Evolutionary conservation across 2,113 vertebrate species (phyloP).

Genomic region (Pseudolaguvia tuberculata): DNA sequence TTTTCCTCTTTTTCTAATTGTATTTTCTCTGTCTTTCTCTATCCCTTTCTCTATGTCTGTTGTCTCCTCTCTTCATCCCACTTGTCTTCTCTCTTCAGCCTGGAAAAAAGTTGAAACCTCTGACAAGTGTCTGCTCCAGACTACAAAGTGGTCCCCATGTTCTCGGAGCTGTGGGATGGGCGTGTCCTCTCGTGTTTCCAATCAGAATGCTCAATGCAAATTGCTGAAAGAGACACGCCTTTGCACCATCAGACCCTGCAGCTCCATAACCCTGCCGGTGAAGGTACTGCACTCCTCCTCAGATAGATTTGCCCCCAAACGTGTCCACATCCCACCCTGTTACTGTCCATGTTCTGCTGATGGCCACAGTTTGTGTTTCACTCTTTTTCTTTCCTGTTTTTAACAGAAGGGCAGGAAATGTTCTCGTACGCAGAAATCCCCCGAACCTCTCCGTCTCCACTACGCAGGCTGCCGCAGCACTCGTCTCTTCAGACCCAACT

Average conservation of each 20-base stretch:
- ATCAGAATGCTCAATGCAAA: slow-evolving; percentile 73
- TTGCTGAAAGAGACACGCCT: slow-evolving; percentile 74
- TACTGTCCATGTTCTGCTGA: too few species aligned
- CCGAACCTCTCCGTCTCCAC: slow-evolving; percentile 68
- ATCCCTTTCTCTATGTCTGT: slow-evolving; percentile 13
- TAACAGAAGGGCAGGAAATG: slow-evolving; percentile 78
- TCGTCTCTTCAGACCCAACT: slow-evolving; percentile 71
- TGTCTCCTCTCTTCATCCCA: slow-evolving; percentile 8
- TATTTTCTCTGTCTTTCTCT: slow-evolving; percentile 27
- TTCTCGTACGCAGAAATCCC: slow-evolving; percentile 72
- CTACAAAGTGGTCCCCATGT: slow-evolving; percentile 76
- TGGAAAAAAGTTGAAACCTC: slow-evolving; percentile 62
- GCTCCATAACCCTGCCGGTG: slow-evolving; percentile 64
- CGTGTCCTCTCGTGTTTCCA: slow-evolving; percentile 74
- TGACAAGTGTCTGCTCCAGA: slow-evolving; percentile 65
- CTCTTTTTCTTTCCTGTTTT: background rate
- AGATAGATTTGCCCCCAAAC: too few species aligned
- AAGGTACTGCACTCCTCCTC: slow-evolving; percentile 61
- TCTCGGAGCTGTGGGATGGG: slow-evolving; percentile 77
- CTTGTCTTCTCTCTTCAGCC: slow-evolving; percentile 48
- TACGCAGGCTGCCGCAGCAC: slow-evolving; percentile 73
- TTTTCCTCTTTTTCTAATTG: slow-evolving; percentile 7
- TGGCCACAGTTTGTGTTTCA: too few species aligned
- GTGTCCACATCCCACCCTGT: too few species aligned
- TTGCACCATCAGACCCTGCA: slow-evolving; percentile 74